Evolutionary conservation across 1,140 invertebrate genomes (phyloP).

Genomic region (Panulirus ornatus): DNA sequence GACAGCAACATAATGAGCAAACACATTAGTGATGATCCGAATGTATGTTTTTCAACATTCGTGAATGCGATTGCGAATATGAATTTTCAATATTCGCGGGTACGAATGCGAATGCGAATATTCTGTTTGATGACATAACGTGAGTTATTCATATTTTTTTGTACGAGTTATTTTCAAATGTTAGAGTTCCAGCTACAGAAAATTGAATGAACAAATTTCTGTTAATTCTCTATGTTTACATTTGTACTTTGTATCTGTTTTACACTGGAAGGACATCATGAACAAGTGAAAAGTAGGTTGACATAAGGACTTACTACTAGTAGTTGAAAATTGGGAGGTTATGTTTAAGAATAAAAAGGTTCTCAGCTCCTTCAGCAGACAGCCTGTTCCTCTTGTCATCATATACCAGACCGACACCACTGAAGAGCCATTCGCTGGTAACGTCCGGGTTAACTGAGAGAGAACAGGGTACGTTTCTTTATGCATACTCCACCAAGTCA

Average conservation of each 20-base stretch:
- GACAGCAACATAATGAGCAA: no score
- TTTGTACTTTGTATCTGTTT: neutral
- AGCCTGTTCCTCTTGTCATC: no score
- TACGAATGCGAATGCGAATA: slow-evolving; percentile 2
- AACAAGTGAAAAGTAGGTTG: no score
- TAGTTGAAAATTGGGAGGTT: slow-evolving; percentile 11
- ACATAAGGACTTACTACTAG: neutral
- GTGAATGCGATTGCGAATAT: neutral
- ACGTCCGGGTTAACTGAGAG: neutral
- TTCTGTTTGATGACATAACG: neutral
- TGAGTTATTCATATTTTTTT: neutral
- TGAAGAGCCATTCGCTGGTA: slow-evolving; percentile 17
- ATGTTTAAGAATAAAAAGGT: neutral
- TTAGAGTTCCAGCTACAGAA: neutral
- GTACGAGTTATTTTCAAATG: neutral
- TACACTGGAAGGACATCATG: neutral
- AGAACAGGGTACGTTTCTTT: neutral
- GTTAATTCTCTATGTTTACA: neutral
- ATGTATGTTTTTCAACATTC: no score
- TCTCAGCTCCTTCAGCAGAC: slow-evolving; percentile 6
- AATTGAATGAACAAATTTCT: no score
- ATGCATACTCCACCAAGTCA: no score
- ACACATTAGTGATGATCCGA: no score
- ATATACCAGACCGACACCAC: neutral
- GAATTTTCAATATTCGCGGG: no score